These are phyloP conservation scores for Malurus melanocephalus DNA, from an alignment of 2,113 vertebrate genomes.

Conservation along the genomic window DNA sequence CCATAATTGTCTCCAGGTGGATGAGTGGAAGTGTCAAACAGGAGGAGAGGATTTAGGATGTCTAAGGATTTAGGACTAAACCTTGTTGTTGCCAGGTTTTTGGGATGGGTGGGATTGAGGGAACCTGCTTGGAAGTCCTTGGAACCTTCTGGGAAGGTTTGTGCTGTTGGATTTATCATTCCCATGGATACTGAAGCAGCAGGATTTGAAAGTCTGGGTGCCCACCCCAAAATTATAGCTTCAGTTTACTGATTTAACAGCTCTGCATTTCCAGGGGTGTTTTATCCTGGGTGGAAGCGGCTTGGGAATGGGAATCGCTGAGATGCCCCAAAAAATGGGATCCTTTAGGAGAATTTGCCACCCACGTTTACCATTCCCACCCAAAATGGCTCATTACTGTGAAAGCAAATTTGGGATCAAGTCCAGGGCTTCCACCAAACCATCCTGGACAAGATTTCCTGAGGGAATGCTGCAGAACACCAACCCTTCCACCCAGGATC, in stretches of 20 bases:
- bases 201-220: not conserved
- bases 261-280: not conserved
- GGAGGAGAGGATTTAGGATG: not conserved
- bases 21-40: not conserved
- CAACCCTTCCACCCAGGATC: not conserved
- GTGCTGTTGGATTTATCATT: rapidly evolving
- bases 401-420: not conserved
- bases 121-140: not conserved
- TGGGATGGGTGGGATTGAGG: not conserved
- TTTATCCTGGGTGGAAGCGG: not conserved
- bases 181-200: not conserved
- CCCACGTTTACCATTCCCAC: not conserved
- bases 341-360: not conserved
- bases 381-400: not conserved
- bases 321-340: not conserved
- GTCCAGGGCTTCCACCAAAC: not conserved
- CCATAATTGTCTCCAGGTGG: not conserved
- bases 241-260: not conserved
- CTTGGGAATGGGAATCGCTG: not conserved
- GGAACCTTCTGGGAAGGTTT: not conserved
- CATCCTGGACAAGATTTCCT: not conserved
- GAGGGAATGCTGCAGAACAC: not conserved
- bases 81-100: not conserved
- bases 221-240: not conserved
- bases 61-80: too few relatives aligned